Conservation (phyloP, 2,888 invertebrate species). For the Torymus texanus region DNA sequence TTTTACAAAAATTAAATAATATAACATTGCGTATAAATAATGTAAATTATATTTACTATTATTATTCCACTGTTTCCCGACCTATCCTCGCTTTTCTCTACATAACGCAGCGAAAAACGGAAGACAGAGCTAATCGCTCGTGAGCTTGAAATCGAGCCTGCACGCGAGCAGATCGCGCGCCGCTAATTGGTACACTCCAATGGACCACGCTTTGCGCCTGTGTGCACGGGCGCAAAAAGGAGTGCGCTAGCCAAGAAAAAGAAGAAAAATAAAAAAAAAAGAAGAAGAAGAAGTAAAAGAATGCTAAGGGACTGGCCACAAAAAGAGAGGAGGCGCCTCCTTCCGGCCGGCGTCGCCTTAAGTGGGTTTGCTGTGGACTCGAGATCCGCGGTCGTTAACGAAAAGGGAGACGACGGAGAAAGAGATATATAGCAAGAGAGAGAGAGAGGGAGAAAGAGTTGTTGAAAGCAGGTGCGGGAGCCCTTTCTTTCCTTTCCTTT, state of each 20-base stretch:
- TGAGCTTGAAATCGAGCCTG: no score
- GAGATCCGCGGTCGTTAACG: slow-evolving; percentile 59
- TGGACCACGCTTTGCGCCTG: not conserved
- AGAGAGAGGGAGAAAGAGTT: slow-evolving; percentile 42
- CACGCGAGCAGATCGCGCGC: not conserved
- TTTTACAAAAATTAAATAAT: no score
- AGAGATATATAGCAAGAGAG: not conserved
- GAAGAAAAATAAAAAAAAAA: not conserved
- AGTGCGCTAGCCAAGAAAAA: not conserved
- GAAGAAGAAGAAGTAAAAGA: not conserved
- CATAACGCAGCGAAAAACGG: not conserved
- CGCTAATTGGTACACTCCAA: slow-evolving; percentile 48
- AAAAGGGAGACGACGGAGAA: slow-evolving; percentile 41
- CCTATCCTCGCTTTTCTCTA: no score
- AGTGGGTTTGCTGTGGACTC: slow-evolving; percentile 58
- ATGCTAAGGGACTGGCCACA: slow-evolving; percentile 5
- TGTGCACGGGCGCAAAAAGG: not conserved
- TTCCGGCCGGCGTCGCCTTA: slow-evolving; percentile 56
- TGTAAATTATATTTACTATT: no score
- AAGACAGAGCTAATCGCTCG: slow-evolving; percentile 1
- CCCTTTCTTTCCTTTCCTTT: not conserved
- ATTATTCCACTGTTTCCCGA: no score
- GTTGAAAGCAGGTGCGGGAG: slow-evolving; percentile 58
- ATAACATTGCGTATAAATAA: no score
- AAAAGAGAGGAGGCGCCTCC: slow-evolving; percentile 33